A percentile compares a stretch with the other conserved stretches of the same genome.
Conservation (phyloP, 2,888 invertebrate species). For the Bombylius major region DNA sequence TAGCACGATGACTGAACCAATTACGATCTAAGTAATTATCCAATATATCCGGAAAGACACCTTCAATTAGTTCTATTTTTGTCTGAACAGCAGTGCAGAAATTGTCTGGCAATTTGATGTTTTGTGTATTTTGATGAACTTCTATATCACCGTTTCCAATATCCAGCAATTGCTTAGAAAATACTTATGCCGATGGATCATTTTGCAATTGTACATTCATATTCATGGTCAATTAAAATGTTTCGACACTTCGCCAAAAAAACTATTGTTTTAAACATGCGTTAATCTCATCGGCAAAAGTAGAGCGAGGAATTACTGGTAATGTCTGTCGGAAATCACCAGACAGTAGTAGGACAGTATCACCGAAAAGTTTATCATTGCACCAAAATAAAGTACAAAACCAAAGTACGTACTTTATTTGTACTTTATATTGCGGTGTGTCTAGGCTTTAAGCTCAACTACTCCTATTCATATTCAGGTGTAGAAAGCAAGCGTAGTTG, state of each 20-base stretch:
- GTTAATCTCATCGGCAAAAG: too few species aligned
- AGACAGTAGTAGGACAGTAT: too few species aligned
- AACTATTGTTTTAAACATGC: constrained; percentile 8
- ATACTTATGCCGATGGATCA: constrained; percentile 7
- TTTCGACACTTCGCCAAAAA: constrained; percentile 7
- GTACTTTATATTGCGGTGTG: too few species aligned
- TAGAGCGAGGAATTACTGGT: too few species aligned
- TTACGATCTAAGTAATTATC: too few species aligned
- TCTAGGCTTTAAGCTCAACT: too few species aligned
- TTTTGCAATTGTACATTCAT: constrained; percentile 7
- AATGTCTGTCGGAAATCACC: too few species aligned
- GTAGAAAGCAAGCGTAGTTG: too few species aligned
- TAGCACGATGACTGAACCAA: constrained; percentile 7
- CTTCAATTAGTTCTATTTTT: constrained; percentile 17
- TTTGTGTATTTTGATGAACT: constrained; percentile 13
- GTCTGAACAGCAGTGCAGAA: constrained; percentile 15
- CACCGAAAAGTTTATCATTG: too few species aligned
- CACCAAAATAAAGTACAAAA: too few species aligned
- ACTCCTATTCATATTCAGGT: too few species aligned
- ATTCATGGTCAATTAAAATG: background rate
- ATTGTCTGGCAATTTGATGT: constrained; percentile 14
- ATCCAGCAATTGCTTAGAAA: constrained; percentile 7
- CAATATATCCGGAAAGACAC: constrained; percentile 17
- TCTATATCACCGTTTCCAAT: constrained; percentile 13
- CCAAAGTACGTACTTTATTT: too few species aligned